phyloP scores from a whole-genome alignment of 2,797 vertebrate genomes.

The Melanogrammus aeglefinus region DNA sequence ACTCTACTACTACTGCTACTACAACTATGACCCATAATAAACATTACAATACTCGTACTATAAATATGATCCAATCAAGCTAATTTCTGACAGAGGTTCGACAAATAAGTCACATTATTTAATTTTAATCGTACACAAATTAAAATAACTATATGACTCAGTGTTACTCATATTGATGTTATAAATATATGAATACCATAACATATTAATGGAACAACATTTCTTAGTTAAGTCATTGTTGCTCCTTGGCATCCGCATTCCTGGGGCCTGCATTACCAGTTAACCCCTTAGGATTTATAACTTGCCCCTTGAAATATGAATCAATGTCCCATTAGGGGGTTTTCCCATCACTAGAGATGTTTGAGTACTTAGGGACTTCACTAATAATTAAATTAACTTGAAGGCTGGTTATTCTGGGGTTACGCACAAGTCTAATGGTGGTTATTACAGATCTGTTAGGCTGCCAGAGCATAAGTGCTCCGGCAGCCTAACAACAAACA shows the following conservation, averaged over 20 bases:
- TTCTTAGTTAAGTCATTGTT: background rate
- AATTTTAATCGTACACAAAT: background rate
- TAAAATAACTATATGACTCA: background rate
- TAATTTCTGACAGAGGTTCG: background rate
- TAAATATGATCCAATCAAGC: background rate
- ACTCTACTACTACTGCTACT: background rate
- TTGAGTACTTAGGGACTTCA: background rate
- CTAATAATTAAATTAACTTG: background rate
- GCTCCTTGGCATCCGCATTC: background rate
- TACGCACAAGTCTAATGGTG: background rate
- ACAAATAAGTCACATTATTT: background rate
- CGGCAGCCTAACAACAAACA: background rate
- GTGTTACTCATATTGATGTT: background rate
- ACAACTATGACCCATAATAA: background rate
- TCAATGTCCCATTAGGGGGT: background rate
- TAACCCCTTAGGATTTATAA: background rate
- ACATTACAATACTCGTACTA: background rate
- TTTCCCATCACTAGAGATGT: background rate
- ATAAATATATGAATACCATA: background rate
- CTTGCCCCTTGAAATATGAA: background rate
- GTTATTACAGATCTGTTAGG: background rate
- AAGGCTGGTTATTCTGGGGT: background rate
- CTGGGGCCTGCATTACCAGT: background rate
- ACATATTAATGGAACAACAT: background rate
- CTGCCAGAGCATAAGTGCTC: background rate